Evolutionary conservation across 2,888 invertebrate species (phyloP), one percentile per base, ranked within the genome.

Genomic region (Coenonympha glycerion): DNA sequence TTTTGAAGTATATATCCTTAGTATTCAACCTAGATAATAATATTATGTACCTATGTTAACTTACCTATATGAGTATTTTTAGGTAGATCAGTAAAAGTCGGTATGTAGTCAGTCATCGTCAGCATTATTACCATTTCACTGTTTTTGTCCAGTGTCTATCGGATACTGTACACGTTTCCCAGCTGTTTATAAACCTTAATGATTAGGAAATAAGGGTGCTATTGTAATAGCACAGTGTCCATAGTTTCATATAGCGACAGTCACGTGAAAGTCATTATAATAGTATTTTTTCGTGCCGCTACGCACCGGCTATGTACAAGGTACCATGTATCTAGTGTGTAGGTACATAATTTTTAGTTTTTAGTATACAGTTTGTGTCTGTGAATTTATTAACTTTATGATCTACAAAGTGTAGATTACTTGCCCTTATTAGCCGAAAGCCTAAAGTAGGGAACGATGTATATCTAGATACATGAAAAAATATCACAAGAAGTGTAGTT

Each of bases 201-300:
- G 1, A 6, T 3, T 8, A 19, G 11, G 6, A 1, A 11, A 19
- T 8, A 41, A 30, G n/a, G 41, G 41, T 42, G 11, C 41, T 24
- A 31, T 45, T 49, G 36, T 6, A 11, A n/a, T 26, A 36, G 22
- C 40, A 9, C 3, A 19, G 19, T 19, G n/a, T 28, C 18, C 28
- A 24, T 41, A 41, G 40, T 18, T 21, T 39, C 13, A 13, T 22
- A 24, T 41, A 41, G 45, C 18, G 31, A 44, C 13, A 13, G 42
- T 49, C 55, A 55, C 49, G 55, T 49, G 55, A 55, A 52, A 49
- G 55, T 47, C 44, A 55, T 49, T 49, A 46, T 42, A 55, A 52
- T 55, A n/a, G n/a, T 52, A 55, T 52, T 42, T 49, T 53, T 52
- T 52, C 47, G 49, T 53, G 53, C 26, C 31, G 31, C 30, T 33